Base-by-base conservation (phyloP, 2,113 vertebrate species). In the Oncorhynchus nerka region DNA sequence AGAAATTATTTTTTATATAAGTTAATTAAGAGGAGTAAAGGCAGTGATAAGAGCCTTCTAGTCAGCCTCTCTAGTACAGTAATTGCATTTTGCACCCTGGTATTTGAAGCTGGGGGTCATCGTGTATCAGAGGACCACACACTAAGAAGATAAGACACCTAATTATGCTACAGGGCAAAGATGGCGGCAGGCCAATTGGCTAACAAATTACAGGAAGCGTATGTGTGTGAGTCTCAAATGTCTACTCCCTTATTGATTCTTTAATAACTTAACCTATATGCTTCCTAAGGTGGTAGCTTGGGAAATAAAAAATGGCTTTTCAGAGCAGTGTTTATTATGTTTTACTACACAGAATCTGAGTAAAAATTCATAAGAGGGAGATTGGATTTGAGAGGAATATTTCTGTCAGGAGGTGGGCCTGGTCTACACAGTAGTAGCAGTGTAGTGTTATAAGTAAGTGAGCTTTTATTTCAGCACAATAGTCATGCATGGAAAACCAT, bases 1-100 rank as follows among this genome's bases (percentile, higher is more conserved):
- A 4, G 30, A 68, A 68, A n/a, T 45, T 0, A 45, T 68, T 39
- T 73, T 55, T 55, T 19, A 24, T 71, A 88, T 88, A 87, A 87
- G 81, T 90, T 87, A 87, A 90, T 90, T 88, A 88, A 82, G 81
- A 87, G 83, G 70, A 85, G 84, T 62, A 73, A 73, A 61, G 45
- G 75, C 15, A 65, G 76, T 77, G 79, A 89, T 88, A 87, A 84
- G 71, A 6, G 76, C 79, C 81, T 85, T 87, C 75, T 83, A 77
- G 85, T 76, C 80, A 11, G 71, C 81, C 79, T 71, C 73, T 66
- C 77, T 76, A 80, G 80, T 80, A 86, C 79, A 85, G 81, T 89
- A 83, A 88, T 86, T 88, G 77, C 79, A 70, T 80, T 83, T 84
- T 75, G 79, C 80, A 73, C 74, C 81, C 22, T 6, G 51, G 71